Conservation (phyloP, 2,888 invertebrate genomes). For the Rhopalosiphum nymphaeae region DNA sequence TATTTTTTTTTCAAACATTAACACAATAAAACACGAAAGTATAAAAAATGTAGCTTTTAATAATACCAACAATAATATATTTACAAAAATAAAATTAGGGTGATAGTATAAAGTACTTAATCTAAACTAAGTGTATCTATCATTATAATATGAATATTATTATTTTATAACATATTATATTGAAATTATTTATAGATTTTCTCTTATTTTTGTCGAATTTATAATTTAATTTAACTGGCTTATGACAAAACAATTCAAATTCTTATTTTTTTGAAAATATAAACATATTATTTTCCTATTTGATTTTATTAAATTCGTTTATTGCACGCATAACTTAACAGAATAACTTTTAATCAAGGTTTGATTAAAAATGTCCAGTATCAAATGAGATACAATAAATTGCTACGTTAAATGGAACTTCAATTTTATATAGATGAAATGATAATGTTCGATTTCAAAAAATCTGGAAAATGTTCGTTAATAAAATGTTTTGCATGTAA, state of each 20-base stretch:
- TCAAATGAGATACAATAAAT: background rate
- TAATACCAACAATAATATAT: background rate
- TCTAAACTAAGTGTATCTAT: too few species aligned
- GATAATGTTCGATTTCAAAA: background rate
- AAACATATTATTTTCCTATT: too few species aligned
- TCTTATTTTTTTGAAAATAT: background rate
- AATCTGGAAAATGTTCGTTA: background rate
- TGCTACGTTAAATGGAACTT: background rate
- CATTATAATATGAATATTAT: background rate
- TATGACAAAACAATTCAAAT: background rate
- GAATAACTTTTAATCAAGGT: too few species aligned
- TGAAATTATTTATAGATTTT: background rate
- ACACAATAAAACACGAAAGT: background rate
- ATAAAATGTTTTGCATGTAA: background rate
- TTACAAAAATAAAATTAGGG: too few species aligned
- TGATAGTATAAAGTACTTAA: too few species aligned
- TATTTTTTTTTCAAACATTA: background rate
- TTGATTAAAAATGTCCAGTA: background rate
- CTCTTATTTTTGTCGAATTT: background rate
- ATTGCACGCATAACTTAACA: background rate
- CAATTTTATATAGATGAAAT: background rate
- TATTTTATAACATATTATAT: background rate
- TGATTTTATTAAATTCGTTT: background rate
- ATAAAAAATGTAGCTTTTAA: background rate
- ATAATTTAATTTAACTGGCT: background rate